These are phyloP conservation scores for Cheilinus undulatus DNA, from an alignment of 2,113 vertebrate species.

Conservation along the genomic window DNA sequence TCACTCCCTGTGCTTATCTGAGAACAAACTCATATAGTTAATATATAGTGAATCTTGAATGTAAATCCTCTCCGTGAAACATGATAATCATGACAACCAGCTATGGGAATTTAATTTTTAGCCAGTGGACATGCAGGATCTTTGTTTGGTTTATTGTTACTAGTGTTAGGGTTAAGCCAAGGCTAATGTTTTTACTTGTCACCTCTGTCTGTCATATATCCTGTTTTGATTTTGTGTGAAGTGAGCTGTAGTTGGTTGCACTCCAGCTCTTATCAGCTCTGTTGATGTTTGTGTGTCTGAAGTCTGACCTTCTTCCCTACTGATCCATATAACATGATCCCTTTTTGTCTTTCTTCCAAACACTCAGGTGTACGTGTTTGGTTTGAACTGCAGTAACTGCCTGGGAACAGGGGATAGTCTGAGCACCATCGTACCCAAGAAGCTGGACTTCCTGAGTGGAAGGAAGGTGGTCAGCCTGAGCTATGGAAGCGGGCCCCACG, in stretches of 20 bases:
- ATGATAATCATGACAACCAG: no score
- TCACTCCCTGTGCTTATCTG: no score
- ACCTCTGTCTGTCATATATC: not conserved
- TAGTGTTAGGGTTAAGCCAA: not conserved
- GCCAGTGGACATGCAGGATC: not conserved
- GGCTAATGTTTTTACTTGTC: constrained; percentile 5
- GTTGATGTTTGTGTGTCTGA: constrained; percentile 23
- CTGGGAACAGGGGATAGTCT: constrained; percentile 96
- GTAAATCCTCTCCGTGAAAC: no score
- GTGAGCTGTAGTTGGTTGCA: not conserved
- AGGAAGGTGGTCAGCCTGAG: constrained; percentile 94
- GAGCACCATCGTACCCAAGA: constrained; percentile 94
- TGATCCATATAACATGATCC: constrained; percentile 6
- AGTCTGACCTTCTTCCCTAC: constrained; percentile 36
- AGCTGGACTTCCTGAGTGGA: constrained; percentile 92
- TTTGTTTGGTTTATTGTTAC: not conserved
- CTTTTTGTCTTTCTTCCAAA: not conserved
- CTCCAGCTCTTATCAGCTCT: not conserved
- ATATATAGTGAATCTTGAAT: no score
- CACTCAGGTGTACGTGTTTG: constrained; percentile 92
- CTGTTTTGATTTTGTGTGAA: not conserved
- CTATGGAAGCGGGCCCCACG: constrained; percentile 95
- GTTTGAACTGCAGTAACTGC: constrained; percentile 96
- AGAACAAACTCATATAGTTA: no score
- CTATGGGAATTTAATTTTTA: no score